Conservation (phyloP, 1,140 invertebrate species). For the Polypedilum vanderplanki region DNA sequence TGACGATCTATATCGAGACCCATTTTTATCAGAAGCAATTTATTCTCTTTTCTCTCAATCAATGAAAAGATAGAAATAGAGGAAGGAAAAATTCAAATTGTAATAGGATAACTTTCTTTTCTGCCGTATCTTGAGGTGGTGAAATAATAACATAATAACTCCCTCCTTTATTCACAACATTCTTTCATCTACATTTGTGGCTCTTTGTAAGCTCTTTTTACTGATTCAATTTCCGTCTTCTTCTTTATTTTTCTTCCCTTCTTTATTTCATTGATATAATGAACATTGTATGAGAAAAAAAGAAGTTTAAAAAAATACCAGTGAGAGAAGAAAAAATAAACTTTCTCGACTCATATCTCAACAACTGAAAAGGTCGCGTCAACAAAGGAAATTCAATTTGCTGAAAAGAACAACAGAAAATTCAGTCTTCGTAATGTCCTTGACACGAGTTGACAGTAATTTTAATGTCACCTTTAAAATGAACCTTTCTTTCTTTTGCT, state of each 20-base stretch:
- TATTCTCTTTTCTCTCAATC: neutral
- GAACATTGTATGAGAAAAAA: no score
- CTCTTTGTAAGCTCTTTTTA: neutral
- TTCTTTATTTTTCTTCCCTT: neutral
- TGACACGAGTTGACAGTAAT: no score
- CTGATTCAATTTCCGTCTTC: neutral
- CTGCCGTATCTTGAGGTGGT: slow-evolving; percentile 5
- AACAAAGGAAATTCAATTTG: no score
- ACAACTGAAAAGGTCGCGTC: no score
- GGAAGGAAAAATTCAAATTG: neutral
- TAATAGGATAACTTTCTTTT: neutral
- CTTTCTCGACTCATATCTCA: no score
- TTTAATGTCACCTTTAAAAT: no score
- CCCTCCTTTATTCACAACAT: neutral
- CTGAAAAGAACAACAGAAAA: no score
- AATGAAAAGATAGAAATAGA: no score
- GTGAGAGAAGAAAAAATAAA: no score
- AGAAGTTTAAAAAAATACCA: no score
- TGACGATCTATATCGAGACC: neutral
- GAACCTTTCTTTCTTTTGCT: no score
- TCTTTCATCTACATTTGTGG: neutral
- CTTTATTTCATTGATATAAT: neutral
- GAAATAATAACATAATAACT: neutral
- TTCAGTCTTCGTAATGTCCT: no score
- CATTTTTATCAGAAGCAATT: neutral